Evolutionary conservation across 1,140 invertebrate species (phyloP), one percentile per base, ranked within the genome.

Genomic region (Drosophila equinoxialis): DNA sequence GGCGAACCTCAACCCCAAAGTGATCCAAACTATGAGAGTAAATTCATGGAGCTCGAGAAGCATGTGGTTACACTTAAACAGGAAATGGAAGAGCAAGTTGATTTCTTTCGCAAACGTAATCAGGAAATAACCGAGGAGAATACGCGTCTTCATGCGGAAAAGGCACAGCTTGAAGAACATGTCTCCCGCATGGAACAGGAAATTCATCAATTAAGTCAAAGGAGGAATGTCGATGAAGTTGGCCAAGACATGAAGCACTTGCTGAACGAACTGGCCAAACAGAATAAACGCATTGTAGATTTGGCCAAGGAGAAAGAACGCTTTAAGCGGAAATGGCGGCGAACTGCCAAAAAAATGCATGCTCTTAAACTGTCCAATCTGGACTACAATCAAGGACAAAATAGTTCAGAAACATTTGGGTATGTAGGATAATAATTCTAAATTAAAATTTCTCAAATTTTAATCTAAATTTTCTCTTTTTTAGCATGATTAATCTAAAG

Each of bases 241-340:
- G 63, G 58, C 1, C 65, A 42, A 13, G 70, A 84, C 0, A 17
- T 87, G 0, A 73, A 71, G 13, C 33, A 81, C 17, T 37, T 90
- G 2, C 59, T 91, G 1, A 66, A 6, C 3, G 83, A 91, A 57
- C 41, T 91, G 26, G 65, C 62, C 2, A 17, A 62, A 8, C 90
- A 91, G 37, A 79, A 83, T 23, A 39, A 26, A 0, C 72, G 74
- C 7, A 85, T 63, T 51, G 8, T 59, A 10, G 72, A 75, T 11
- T 61, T 91, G 33, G 39, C 73, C 14, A 77, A 71, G 23, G 54
- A 78, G 5, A 86, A 83, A 55, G 76, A 91, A n/a, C 74, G 65
- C 3, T 91, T 90, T 64, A 91, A 87, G 37, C 71, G 71, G n/a
- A 71, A 84, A 51, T 89, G 74, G 77, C 70, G 74, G 0, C 74